These are phyloP conservation scores for Anniella stebbinsi DNA, from an alignment of 2,797 vertebrate genomes.

Conservation along the genomic window DNA sequence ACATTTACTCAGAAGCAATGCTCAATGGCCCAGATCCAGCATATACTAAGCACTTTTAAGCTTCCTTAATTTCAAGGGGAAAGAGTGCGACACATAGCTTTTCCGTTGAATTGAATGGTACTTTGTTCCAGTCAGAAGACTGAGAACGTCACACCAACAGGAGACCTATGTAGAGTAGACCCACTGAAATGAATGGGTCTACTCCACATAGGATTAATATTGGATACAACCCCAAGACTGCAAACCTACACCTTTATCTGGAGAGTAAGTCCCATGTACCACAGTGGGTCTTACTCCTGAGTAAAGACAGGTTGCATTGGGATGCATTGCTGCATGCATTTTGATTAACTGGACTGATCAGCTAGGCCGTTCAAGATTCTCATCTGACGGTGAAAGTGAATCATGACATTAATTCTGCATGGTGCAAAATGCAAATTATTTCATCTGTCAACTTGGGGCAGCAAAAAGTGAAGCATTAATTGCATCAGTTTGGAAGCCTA, in stretches of 20 bases:
- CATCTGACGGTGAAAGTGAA: background rate
- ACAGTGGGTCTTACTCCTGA: background rate
- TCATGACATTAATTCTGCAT: background rate
- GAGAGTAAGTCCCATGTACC: background rate
- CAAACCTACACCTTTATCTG: background rate
- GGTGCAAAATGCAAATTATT: background rate
- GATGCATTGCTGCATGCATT: background rate
- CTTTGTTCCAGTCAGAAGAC: background rate
- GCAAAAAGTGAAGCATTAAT: constrained; percentile 1
- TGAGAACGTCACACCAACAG: background rate
- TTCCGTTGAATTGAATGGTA: too few species aligned
- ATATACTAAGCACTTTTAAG: background rate
- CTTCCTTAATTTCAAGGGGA: background rate
- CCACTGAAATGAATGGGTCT: too few species aligned
- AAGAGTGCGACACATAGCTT: background rate
- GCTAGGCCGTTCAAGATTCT: background rate
- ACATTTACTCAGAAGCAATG: background rate
- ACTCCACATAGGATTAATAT: too few species aligned
- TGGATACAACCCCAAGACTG: too few species aligned
- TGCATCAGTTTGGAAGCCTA: background rate
- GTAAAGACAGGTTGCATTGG: background rate
- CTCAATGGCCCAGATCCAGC: too few species aligned
- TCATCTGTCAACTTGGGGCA: background rate
- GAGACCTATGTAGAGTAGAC: too few species aligned
- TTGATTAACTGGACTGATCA: background rate